Evolutionary conservation across 2,888 invertebrate species (phyloP).

Genomic region (Thalpophila matura): DNA sequence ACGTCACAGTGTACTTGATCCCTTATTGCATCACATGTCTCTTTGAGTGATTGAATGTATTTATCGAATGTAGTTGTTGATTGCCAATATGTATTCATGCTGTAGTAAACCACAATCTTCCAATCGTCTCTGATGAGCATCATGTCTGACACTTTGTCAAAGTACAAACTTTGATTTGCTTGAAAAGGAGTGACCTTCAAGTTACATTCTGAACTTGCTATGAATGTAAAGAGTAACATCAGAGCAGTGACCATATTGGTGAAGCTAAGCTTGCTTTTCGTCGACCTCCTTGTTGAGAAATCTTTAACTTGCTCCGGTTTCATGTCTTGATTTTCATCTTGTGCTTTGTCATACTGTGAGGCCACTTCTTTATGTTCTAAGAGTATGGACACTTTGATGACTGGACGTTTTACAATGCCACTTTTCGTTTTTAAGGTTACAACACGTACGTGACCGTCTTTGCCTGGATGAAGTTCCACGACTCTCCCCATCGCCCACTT

Average conservation of each 20-base stretch:
- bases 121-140: background rate
- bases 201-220: background rate
- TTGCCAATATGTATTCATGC: constrained; percentile 5
- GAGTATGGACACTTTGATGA: background rate
- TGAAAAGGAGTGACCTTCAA: background rate
- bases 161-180: background rate
- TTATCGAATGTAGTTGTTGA: background rate
- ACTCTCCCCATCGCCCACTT: too few relatives aligned
- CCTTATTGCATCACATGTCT: background rate
- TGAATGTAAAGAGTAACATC: background rate
- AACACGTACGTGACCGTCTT: too few relatives aligned
- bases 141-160: background rate
- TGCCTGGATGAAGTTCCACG: too few relatives aligned
- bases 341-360: background rate
- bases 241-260: background rate
- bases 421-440: constrained; percentile 10
- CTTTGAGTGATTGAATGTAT: constrained; percentile 2
- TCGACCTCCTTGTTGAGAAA: background rate
- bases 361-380: background rate
- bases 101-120: constrained; percentile 2
- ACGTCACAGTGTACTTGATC: constrained; percentile 5
- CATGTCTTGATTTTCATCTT: background rate
- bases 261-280: background rate
- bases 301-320: background rate
- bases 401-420: background rate